Base-by-base conservation (phyloP, 2,113 vertebrate species). In the Ardeotis arabs region DNA sequence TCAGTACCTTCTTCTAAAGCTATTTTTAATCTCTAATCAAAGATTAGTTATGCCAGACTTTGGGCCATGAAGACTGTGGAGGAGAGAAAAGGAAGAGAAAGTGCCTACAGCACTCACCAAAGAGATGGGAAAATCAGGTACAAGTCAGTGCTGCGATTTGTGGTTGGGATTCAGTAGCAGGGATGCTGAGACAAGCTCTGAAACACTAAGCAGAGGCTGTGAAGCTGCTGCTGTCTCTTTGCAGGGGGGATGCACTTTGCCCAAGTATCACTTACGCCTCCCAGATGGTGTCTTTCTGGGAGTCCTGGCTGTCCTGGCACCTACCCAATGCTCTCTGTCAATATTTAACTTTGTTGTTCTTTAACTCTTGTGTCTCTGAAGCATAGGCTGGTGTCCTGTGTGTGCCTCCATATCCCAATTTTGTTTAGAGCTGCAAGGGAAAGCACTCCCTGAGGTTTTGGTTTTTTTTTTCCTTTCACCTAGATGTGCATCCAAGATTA, bases 21-120 rank as follows among this genome's bases (percentile, higher is more conserved):
- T 60, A 25, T 69, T 89, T 92, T 84, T 82, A 91, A 91, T 91
- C 49, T 80, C 50, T 79, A 76, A 82, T 91, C 53, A 91, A 89
- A 93, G 72, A 79, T 75, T 89, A 92, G 72, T 89, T 84, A 84
- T 68, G 81, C 56, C 66, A 93, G 24, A 3, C 49, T 94, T 84
- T 82, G 49, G 58, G 24, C 44, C 27, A 4, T 35, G 64, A 72
- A 73, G 53, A 24, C 41, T 70, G 50, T 45, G 44, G 25, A 93
- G 59, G 35, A 80, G 41, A 35, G 64, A 47, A 77, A n/a, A 67
- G 27, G 22, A 56, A 90, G 50, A 81, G 53, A 59, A 92, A 82
- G 18, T 47, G 41, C 45, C 35, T 83, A 14, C 37, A 58, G 66
- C 33, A 19, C n/a, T 91, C 24, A 29, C 60, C 39, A 64, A 60